phyloP scores from a whole-genome alignment of 2,888 invertebrate genomes.

The Criorhina ranunculi region DNA sequence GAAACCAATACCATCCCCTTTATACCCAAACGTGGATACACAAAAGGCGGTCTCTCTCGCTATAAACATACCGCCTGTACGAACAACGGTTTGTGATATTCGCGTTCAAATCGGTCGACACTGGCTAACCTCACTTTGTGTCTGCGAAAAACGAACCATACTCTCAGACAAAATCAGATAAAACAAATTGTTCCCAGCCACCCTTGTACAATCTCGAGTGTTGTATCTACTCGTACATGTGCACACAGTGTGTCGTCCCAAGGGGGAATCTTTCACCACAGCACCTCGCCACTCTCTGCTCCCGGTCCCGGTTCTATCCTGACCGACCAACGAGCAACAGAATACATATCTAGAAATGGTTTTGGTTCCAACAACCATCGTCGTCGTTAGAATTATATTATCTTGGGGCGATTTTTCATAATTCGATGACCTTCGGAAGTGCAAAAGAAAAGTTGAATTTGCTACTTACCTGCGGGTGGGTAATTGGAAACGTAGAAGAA shows the following conservation, averaged over 20 bases:
- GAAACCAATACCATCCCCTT: no score
- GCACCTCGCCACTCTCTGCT: conserved; percentile 4
- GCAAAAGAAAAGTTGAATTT: conserved; percentile 45
- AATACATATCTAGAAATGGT: conserved; percentile 15
- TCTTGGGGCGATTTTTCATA: conserved; percentile 38
- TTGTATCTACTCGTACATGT: conserved; percentile 30
- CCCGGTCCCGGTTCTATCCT: no score
- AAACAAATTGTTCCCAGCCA: conserved; percentile 38
- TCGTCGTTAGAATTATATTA: conserved; percentile 41
- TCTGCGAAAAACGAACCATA: conserved; percentile 3
- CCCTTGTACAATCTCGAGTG: conserved; percentile 29
- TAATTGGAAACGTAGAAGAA: conserved; percentile 27
- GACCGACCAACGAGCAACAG: conserved; percentile 24
- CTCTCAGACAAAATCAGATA: conserved; percentile 34
- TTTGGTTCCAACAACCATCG: conserved; percentile 19
- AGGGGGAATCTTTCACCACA: background rate
- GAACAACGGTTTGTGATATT: conserved; percentile 23
- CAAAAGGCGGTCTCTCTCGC: no score
- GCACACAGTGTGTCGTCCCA: background rate
- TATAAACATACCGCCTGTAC: conserved; percentile 17
- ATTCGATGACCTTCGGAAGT: conserved; percentile 41
- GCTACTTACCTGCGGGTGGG: conserved; percentile 35
- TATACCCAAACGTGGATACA: no score
- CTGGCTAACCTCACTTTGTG: conserved; percentile 29
- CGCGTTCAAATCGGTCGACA: conserved; percentile 19